phyloP scores from a whole-genome alignment of 2,113 vertebrate species.

The Litocranius walleri region DNA sequence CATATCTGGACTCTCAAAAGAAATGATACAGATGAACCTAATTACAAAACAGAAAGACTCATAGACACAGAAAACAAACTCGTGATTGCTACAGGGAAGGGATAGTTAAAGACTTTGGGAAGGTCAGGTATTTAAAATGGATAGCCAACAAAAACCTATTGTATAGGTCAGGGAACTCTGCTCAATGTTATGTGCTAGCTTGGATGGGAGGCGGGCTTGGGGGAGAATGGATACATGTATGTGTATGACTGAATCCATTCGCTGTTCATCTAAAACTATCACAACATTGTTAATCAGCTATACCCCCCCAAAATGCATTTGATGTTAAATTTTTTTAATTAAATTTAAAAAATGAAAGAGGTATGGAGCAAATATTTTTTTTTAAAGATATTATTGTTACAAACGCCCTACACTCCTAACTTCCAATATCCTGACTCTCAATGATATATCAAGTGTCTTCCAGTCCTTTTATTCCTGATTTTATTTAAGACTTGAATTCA shows the following conservation, averaged over 20 bases:
- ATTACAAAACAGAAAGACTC: background rate
- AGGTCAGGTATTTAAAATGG: background rate
- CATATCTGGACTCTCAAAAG: background rate
- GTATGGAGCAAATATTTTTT: background rate
- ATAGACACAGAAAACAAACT: background rate
- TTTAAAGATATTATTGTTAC: background rate
- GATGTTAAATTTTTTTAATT: background rate
- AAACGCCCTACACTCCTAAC: background rate
- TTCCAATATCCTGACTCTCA: background rate
- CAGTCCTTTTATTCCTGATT: background rate
- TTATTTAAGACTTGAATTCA: background rate
- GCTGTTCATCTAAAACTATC: background rate
- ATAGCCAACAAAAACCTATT: background rate
- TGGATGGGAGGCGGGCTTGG: background rate
- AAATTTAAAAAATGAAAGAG: background rate
- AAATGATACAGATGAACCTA: background rate
- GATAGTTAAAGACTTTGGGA: background rate
- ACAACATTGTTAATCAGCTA: background rate
- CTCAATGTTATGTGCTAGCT: background rate
- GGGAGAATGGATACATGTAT: background rate
- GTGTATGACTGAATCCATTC: background rate
- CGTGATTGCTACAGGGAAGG: accelerated
- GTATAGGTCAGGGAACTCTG: background rate
- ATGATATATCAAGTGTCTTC: background rate
- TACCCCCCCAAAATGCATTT: background rate